Conservation (phyloP, 2,113 vertebrate genomes). For the Clarias magur region DNA sequence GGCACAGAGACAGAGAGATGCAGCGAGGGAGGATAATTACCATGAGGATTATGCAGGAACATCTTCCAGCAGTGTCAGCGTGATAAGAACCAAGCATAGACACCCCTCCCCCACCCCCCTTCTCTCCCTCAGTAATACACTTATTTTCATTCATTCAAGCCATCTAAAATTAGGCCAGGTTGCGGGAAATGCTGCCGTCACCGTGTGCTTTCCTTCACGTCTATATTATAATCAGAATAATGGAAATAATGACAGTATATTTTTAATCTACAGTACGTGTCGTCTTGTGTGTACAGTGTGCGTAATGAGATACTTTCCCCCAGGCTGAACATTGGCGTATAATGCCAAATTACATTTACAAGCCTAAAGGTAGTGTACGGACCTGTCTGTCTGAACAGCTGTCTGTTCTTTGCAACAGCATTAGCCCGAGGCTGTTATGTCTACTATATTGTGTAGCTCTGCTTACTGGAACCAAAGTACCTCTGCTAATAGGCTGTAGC, state of each 20-base stretch:
- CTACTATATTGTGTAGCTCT: not conserved
- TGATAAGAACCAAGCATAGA: not conserved
- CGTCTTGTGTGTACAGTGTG: not conserved
- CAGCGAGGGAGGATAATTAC: not conserved
- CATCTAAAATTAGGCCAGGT: not conserved
- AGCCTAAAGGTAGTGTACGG: not conserved
- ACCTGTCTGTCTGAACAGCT: not conserved
- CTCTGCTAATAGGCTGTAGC: not conserved
- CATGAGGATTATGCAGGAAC: not conserved
- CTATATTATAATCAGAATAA: not conserved
- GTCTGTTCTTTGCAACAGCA: not conserved
- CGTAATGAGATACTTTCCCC: not conserved
- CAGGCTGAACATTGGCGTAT: not conserved
- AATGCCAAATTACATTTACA: not conserved
- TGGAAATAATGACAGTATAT: no score
- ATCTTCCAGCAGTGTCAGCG: not conserved
- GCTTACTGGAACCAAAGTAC: not conserved
- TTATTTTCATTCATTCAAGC: not conserved
- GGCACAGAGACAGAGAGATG: not conserved
- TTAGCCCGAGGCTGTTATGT: not conserved
- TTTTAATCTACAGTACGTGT: not conserved
- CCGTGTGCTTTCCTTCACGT: not conserved
- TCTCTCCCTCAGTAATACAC: not conserved
- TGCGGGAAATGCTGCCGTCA: not conserved
- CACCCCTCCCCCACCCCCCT: not conserved